Conservation (phyloP, 2,888 invertebrate species). For the Limnephilus rhombicus region DNA sequence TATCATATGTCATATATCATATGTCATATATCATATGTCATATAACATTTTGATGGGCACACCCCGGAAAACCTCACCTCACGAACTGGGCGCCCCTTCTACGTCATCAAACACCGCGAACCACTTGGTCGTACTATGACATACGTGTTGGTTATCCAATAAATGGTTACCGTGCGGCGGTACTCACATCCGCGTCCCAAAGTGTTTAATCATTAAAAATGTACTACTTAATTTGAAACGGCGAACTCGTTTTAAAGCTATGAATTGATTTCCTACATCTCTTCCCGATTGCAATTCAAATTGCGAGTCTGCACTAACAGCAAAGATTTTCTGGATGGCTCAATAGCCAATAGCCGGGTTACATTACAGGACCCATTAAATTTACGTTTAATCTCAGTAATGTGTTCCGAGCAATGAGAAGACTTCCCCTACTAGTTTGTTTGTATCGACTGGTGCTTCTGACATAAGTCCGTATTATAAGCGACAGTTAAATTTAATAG, state of each 20-base stretch:
- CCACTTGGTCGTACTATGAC: no score
- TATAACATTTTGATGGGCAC: no score
- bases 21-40: no score
- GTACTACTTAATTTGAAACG: no score
- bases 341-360: neutral
- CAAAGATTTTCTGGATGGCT: neutral
- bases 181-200: no score
- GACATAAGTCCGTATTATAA: neutral
- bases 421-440: neutral
- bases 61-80: no score
- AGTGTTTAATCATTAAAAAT: no score
- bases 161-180: no score
- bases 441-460: neutral
- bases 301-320: neutral
- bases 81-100: no score
- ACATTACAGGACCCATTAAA: neutral
- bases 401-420: neutral
- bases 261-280: neutral
- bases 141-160: no score
- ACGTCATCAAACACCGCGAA: no score
- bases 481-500: neutral
- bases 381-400: neutral
- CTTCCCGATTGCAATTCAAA: neutral
- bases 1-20: no score
- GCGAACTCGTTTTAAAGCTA: neutral